Evolutionary conservation across 2,888 invertebrate species (phyloP).

Genomic region (Sinodicranocentrus sp.): DNA sequence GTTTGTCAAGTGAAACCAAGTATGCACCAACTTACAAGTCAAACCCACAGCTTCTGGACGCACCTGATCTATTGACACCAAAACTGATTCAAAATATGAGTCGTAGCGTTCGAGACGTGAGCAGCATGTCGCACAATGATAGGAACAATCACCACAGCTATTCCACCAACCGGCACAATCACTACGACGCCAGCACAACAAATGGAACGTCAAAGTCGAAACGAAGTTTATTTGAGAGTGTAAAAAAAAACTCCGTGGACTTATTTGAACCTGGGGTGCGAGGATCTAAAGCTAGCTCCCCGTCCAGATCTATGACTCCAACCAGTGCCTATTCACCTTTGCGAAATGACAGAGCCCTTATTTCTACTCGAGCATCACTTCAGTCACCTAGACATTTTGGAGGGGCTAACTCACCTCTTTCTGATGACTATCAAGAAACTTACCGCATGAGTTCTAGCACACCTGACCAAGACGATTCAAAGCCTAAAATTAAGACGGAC

Average conservation of each 20-base stretch:
- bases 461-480: slow-evolving; percentile 74
- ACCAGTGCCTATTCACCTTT: slow-evolving; percentile 70
- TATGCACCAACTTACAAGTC: slow-evolving; percentile 82
- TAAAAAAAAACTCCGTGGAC: slow-evolving; percentile 75
- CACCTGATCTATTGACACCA: slow-evolving; percentile 88
- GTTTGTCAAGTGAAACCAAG: slow-evolving; percentile 68
- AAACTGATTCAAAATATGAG: slow-evolving; percentile 92
- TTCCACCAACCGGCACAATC: slow-evolving; percentile 40
- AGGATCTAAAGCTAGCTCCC: slow-evolving; percentile 75
- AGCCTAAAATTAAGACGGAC: slow-evolving; percentile 76
- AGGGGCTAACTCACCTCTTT: slow-evolving; percentile 73
- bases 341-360: slow-evolving; percentile 41
- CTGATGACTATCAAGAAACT: slow-evolving; percentile 76
- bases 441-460: slow-evolving; percentile 76
- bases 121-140: slow-evolving; percentile 56
- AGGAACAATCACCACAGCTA: slow-evolving; percentile 45
- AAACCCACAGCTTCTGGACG: slow-evolving; percentile 87
- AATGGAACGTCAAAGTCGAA: slow-evolving; percentile 59
- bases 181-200: slow-evolving; percentile 36
- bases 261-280: slow-evolving; percentile 70
- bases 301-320: slow-evolving; percentile 76
- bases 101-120: slow-evolving; percentile 88
- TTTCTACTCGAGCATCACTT: slow-evolving; percentile 63
- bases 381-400: slow-evolving; percentile 73
- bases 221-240: slow-evolving; percentile 73